Conservation (phyloP, 2,797 vertebrate genomes). For the Anguilla marmorata region DNA sequence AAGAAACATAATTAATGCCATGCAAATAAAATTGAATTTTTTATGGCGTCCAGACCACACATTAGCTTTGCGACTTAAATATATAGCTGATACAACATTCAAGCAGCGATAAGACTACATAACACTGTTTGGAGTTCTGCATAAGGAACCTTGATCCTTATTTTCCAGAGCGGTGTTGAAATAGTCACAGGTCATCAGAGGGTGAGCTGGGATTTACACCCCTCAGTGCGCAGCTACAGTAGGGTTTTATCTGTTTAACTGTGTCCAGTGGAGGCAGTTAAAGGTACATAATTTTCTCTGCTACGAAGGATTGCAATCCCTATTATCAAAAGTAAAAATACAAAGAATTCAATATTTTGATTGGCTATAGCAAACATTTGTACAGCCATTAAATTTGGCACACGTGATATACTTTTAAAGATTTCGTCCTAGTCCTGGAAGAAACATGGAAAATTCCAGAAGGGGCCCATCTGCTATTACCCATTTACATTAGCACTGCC, state of each 20-base stretch:
- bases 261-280: neutral
- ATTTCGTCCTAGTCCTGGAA: too few species aligned
- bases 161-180: neutral
- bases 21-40: neutral
- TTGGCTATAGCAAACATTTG: neutral
- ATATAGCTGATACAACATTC: neutral
- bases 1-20: neutral
- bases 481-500: neutral
- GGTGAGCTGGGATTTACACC: neutral
- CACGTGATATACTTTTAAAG: neutral
- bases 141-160: neutral
- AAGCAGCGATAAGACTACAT: neutral
- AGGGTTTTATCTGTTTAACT: neutral
- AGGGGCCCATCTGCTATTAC: neutral
- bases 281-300: neutral
- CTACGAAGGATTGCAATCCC: neutral
- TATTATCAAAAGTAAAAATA: neutral
- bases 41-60: neutral
- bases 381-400: neutral
- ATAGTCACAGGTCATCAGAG: conserved; percentile 3
- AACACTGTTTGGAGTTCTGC: neutral
- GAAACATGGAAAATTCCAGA: neutral
- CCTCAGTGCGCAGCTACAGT: neutral
- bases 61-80: neutral
- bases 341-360: neutral